phyloP scores from a whole-genome alignment of 2,797 vertebrate species.

The Liparis tanakae region DNA sequence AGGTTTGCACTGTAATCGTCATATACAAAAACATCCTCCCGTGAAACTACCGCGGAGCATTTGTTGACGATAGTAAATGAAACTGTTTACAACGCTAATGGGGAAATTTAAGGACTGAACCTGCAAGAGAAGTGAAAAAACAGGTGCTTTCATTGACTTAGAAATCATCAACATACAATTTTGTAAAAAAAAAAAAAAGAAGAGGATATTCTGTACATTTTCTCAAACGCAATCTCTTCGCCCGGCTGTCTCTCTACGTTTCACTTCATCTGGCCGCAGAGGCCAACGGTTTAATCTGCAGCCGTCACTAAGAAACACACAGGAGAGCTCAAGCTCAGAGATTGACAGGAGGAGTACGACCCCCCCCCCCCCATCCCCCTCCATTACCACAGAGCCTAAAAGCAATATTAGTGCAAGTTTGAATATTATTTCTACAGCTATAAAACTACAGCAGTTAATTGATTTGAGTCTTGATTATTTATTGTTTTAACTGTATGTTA shows the following conservation, averaged over 20 bases:
- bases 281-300: constrained; percentile 73
- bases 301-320: constrained; percentile 73
- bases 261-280: constrained; percentile 72
- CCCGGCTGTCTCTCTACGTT: constrained; percentile 31
- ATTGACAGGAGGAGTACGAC: neutral
- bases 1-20: constrained; percentile 70
- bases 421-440: neutral
- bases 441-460: neutral
- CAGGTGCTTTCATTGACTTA: neutral
- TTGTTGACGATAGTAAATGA: constrained; percentile 13
- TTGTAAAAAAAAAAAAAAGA: too few species aligned
- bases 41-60: constrained; percentile 33
- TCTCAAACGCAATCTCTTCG: constrained; percentile 22
- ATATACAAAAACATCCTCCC: constrained; percentile 47
- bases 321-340: constrained; percentile 26
- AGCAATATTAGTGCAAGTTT: neutral
- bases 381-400: neutral
- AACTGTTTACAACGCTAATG: neutral
- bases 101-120: neutral
- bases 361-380: neutral
- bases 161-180: neutral
- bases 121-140: constrained; percentile 5
- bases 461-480: constrained; percentile 4
- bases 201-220: too few species aligned
- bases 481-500: neutral